These are phyloP conservation scores for Eulithis prunata DNA, from an alignment of 2,888 invertebrate species.

Conservation along the genomic window DNA sequence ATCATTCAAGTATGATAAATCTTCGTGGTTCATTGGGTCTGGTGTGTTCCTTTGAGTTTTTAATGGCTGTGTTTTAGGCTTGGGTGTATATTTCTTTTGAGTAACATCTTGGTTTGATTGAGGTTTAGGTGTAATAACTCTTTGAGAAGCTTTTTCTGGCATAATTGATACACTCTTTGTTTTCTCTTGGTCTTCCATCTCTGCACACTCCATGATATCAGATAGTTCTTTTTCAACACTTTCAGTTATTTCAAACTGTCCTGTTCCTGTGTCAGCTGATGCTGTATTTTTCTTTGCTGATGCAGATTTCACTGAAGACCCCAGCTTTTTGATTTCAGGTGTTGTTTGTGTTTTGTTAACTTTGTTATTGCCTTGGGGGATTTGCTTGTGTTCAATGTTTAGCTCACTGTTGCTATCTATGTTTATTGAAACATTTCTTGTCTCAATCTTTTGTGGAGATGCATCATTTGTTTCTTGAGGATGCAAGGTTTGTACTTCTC, in stretches of 20 bases:
- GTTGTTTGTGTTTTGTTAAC: conserved; percentile 25
- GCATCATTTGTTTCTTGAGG: conserved; percentile 33
- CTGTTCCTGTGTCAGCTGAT: conserved; percentile 71
- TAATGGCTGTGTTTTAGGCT: not conserved
- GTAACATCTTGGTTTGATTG: conserved; percentile 14
- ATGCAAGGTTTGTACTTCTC: conserved; percentile 65
- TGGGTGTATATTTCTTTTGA: conserved; percentile 11
- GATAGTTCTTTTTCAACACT: conserved; percentile 74
- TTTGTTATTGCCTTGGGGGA: conserved; percentile 30
- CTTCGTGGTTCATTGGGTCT: conserved; percentile 32
- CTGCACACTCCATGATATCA: conserved; percentile 61
- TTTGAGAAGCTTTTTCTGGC: conserved; percentile 21
- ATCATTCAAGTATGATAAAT: conserved; percentile 58
- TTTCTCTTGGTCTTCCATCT: conserved; percentile 37
- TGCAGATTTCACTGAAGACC: conserved; percentile 25
- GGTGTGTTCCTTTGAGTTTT: conserved; percentile 13
- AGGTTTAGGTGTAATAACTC: conserved; percentile 11
- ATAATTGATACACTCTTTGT: conserved; percentile 30
- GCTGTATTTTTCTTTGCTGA: conserved; percentile 63
- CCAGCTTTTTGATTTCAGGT: conserved; percentile 29
- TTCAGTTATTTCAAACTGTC: conserved; percentile 69
- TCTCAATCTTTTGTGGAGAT: conserved; percentile 32
- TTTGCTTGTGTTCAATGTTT: conserved; percentile 34
- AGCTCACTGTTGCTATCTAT: conserved; percentile 42
- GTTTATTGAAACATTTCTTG: conserved; percentile 48